Conservation (phyloP, 2,113 vertebrate genomes). For the Symphodus melops region DNA sequence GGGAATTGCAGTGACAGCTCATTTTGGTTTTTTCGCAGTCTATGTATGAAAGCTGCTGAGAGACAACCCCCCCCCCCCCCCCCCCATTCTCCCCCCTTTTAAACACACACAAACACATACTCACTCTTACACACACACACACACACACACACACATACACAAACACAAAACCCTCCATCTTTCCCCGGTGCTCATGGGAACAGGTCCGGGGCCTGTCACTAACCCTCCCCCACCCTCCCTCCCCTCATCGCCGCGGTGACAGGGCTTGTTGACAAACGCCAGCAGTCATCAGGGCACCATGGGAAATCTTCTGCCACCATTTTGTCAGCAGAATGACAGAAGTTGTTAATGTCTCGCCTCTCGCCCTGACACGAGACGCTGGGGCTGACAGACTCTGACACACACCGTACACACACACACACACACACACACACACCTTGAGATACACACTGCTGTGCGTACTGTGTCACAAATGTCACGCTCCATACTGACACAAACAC, state of each 20-base stretch:
- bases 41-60: constrained; percentile 94
- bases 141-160: constrained; percentile 27
- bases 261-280: constrained; percentile 99
- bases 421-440: constrained; percentile 12
- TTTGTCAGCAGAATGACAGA: constrained; percentile 99
- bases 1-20: constrained; percentile 99
- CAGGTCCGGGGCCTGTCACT: constrained; percentile 96
- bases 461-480: constrained; percentile 78
- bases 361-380: constrained; percentile 97
- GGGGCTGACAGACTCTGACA: constrained; percentile 98
- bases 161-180: constrained; percentile 45
- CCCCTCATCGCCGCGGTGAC: constrained; percentile 94
- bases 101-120: constrained; percentile 43
- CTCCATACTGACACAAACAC: constrained; percentile 49
- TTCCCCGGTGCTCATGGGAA: constrained; percentile 94
- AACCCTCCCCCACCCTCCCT: constrained; percentile 88
- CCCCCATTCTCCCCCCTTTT: constrained; percentile 32
- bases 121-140: constrained; percentile 31
- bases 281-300: constrained; percentile 99
- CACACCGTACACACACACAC: constrained; percentile 70
- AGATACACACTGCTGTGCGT: constrained; percentile 34
- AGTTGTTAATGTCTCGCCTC: constrained; percentile 99
- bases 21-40: constrained; percentile 95
- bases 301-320: constrained; percentile 99
- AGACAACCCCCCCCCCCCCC: constrained; percentile 74